Conservation (phyloP, 2,113 vertebrate genomes). For the Aix galericulata region DNA sequence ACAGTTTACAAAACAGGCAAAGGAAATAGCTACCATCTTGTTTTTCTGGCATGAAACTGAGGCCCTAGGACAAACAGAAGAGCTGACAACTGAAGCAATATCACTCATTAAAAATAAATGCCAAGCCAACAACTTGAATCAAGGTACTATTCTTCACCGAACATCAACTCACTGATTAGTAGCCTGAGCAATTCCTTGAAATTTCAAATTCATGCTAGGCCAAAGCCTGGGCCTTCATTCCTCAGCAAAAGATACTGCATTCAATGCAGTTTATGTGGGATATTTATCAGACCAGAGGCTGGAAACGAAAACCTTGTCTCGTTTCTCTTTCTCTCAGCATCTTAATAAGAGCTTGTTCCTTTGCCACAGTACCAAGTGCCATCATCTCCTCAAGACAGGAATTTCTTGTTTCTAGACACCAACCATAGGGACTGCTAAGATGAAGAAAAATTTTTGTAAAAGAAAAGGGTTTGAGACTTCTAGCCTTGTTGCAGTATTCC, state of each 20-base stretch:
- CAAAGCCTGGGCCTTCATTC: neutral
- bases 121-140: neutral
- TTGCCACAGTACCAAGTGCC: neutral
- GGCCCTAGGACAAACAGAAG: constrained; percentile 35
- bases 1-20: constrained; percentile 17
- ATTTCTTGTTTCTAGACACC: neutral
- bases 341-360: neutral
- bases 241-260: neutral
- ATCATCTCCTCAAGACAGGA: neutral
- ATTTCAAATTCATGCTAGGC: neutral
- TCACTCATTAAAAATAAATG: constrained; percentile 6
- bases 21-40: constrained; percentile 29
- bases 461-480: neutral
- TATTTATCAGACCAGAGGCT: neutral
- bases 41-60: constrained; percentile 26
- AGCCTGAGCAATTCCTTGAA: neutral
- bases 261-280: neutral
- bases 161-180: neutral
- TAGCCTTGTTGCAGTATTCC: neutral
- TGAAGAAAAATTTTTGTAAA: neutral
- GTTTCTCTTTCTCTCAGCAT: neutral
- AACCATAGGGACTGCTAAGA: accelerated
- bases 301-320: neutral
- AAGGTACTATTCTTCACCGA: neutral
- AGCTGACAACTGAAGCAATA: constrained; percentile 11